A percentile compares a stretch with the other conserved stretches of the same genome.
Conservation (phyloP, 2,797 vertebrate species). For the Myotis daubentonii region DNA sequence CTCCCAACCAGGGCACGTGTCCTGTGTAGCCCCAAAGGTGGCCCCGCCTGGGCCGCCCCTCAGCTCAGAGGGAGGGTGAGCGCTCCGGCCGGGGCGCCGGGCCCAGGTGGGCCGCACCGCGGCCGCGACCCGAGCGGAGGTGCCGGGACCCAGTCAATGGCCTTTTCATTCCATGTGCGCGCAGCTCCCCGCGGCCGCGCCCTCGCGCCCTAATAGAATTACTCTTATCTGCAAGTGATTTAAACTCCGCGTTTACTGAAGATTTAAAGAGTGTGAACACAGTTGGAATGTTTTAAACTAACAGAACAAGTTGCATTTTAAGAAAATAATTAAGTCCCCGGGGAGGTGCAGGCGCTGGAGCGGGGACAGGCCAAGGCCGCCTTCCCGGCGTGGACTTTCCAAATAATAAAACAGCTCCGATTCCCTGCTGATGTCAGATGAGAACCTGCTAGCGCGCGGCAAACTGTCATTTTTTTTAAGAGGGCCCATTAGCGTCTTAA, state of each 20-base stretch:
- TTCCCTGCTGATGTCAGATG: constrained; percentile 92
- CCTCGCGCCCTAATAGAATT: constrained; percentile 85
- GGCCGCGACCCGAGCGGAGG: constrained; percentile 78
- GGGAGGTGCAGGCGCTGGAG: constrained; percentile 90
- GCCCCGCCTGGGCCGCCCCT: accelerated
- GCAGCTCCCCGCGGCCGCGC: constrained; percentile 59
- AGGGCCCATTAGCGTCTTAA: constrained; percentile 85
- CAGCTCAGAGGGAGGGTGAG: not conserved
- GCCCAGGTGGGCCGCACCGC: constrained; percentile 74
- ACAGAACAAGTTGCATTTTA: constrained; percentile 91
- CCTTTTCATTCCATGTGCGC: constrained; percentile 82
- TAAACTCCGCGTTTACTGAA: constrained; percentile 89
- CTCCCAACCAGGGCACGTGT: not conserved
- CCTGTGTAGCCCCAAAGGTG: not conserved
- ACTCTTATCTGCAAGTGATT: constrained; percentile 91
- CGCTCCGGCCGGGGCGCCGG: not conserved
- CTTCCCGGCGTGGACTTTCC: constrained; percentile 91
- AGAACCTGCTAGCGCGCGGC: constrained; percentile 94
- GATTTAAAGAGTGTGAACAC: constrained; percentile 96
- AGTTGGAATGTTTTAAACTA: constrained; percentile 94
- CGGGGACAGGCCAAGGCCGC: constrained; percentile 90
- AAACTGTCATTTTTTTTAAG: constrained; percentile 89
- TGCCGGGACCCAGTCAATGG: constrained; percentile 82
- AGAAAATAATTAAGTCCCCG: constrained; percentile 94
- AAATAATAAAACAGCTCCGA: constrained; percentile 93